Evolutionary conservation across 2,797 vertebrate species (phyloP).

Genomic region (Acridotheres tristis): DNA sequence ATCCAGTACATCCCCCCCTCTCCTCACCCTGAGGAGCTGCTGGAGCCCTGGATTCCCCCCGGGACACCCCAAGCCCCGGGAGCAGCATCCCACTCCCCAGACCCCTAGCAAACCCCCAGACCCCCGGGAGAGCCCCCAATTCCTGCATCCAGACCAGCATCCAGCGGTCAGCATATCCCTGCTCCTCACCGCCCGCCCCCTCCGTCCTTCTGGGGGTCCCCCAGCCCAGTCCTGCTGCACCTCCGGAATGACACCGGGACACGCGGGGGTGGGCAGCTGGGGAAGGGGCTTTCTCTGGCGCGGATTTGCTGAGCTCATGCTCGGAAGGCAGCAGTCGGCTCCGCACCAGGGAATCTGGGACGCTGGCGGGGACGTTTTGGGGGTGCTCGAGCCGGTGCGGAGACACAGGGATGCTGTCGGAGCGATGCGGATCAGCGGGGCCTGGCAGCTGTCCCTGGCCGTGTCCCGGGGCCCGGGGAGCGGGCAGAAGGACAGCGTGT

Average conservation of each 20-base stretch:
- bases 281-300: background rate
- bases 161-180: background rate
- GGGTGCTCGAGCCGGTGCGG: background rate
- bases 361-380: background rate
- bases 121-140: background rate
- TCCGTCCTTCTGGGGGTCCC: background rate
- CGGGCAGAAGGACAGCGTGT: background rate
- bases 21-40: background rate
- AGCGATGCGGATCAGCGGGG: background rate
- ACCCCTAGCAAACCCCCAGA: background rate
- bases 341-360: background rate
- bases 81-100: background rate
- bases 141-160: background rate
- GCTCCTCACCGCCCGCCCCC: background rate
- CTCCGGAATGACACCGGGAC: background rate
- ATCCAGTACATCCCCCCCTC: background rate
- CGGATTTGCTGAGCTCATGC: constrained; percentile 46
- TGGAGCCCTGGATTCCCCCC: background rate
- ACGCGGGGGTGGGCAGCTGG: background rate
- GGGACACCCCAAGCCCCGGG: background rate
- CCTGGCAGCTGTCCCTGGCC: background rate
- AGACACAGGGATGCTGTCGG: background rate
- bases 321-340: background rate
- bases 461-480: background rate
- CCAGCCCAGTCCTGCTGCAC: background rate